These are phyloP conservation scores for Eurypyga helias DNA, from an alignment of 2,113 vertebrate genomes.

Conservation along the genomic window DNA sequence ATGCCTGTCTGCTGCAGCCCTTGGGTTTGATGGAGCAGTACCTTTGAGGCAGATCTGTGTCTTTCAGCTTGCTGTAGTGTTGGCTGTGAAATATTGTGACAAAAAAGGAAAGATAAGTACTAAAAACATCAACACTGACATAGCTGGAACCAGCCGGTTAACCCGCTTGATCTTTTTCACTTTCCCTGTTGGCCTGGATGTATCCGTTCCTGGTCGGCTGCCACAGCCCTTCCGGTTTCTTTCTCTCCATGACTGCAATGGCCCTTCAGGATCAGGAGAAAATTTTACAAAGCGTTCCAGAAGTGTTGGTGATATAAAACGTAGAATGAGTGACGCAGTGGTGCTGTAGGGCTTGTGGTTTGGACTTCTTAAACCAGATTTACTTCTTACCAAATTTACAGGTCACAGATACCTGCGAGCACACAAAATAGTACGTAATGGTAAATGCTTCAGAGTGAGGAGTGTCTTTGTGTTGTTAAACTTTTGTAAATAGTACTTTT, in stretches of 20 bases:
- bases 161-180: accelerated
- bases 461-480: not conserved
- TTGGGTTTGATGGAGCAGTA: not conserved
- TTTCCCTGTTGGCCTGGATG: not conserved
- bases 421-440: accelerated
- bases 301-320: not conserved
- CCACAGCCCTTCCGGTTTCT: not conserved
- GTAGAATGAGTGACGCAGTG: not conserved
- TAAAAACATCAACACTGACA: not conserved
- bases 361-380: not conserved
- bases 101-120: not conserved
- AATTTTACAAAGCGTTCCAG: not conserved
- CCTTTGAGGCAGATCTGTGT: not conserved
- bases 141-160: not conserved
- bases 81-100: not conserved
- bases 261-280: not conserved
- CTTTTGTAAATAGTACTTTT: not conserved
- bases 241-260: not conserved
- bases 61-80: not conserved
- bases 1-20: accelerated
- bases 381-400: not conserved
- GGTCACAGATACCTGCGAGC: accelerated
- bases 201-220: not conserved
- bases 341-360: not conserved
- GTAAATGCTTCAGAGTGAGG: not conserved